Evolutionary conservation across 2,797 vertebrate genomes (phyloP), one percentile per base, ranked within the genome.

Genomic region (Falco biarmicus): DNA sequence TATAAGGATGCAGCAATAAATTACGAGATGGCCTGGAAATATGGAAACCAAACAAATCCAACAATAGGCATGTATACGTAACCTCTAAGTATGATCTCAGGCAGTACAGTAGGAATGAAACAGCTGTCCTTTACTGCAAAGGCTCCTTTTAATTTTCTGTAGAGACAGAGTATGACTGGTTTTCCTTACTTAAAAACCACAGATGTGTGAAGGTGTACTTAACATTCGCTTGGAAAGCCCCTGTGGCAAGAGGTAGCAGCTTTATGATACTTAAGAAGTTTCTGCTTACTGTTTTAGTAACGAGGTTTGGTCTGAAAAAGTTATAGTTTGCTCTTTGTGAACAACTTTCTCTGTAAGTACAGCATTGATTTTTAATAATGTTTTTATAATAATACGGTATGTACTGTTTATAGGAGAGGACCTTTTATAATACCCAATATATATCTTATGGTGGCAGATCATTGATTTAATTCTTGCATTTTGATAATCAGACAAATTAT

Each of bases 11-110:
- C 99, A 51, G 99, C 99, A 53, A 82, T 98, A 89, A 99, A 99
- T 97, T 99, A 99, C 29, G 99, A 99, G 98, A 98, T 99, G 98
- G 99, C 99, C 6, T 99, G 99, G 99, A 99, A 99, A 96, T 99
- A 99, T 2, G 98, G 99, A 95, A 99, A 99, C 97, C 99, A 98
- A 96, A 98, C 97, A 3, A 99, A 99, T 97, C 99, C 99, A 68
- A 98, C 98, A 65, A 98, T 99, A 69, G 99, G 99, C 98, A 98
- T 90, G 98, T 98, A 90, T 87, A 54, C 86, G 77, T 56, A 70
- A 95, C 48, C 54, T 69, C 14, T 17, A 64, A 4, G 11, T 68
- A 57, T 28, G 19, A 71, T 32, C 83, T 84, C 16, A 53, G 75
- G 53, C 28, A 90, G 28, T 79, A 3, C 25, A 76, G 84, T 75